Evolutionary conservation across 2,113 vertebrate genomes (phyloP).

Genomic region (Lanius collurio): DNA sequence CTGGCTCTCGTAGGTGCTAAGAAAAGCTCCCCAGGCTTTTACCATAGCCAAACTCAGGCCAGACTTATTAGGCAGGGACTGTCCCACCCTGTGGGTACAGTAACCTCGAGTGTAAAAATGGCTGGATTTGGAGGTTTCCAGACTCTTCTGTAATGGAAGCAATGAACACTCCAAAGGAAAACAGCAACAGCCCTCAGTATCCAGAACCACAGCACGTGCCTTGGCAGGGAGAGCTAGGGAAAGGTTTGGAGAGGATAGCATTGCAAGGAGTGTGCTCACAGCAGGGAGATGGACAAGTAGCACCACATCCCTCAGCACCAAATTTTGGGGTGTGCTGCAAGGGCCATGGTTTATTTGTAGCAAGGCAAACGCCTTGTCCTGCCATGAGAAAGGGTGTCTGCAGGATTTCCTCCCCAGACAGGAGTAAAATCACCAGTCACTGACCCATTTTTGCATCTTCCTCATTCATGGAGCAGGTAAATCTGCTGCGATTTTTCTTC

Average conservation of each 20-base stretch:
- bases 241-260: not conserved
- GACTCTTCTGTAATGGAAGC: slow-evolving; percentile 27
- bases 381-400: not conserved
- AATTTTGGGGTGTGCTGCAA: not conserved
- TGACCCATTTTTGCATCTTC: not conserved
- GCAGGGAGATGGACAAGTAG: not conserved
- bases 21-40: not conserved
- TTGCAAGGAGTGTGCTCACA: not conserved
- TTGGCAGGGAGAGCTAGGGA: not conserved
- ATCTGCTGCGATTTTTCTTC: not conserved
- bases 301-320: not conserved
- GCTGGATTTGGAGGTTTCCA: not conserved
- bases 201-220: accelerated
- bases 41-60: not conserved
- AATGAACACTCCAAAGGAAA: not conserved
- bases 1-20: not conserved
- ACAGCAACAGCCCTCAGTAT: not conserved
- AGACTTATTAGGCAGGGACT: not conserved
- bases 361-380: not conserved
- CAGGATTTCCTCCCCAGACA: not conserved
- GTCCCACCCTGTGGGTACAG: not conserved
- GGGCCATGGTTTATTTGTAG: not conserved
- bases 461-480: not conserved
- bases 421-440: not conserved
- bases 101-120: not conserved